A percentile compares a stretch with the other conserved stretches of the same genome.
Conservation (phyloP, 1,140 invertebrate genomes). For the Eriocheir sinensis region DNA sequence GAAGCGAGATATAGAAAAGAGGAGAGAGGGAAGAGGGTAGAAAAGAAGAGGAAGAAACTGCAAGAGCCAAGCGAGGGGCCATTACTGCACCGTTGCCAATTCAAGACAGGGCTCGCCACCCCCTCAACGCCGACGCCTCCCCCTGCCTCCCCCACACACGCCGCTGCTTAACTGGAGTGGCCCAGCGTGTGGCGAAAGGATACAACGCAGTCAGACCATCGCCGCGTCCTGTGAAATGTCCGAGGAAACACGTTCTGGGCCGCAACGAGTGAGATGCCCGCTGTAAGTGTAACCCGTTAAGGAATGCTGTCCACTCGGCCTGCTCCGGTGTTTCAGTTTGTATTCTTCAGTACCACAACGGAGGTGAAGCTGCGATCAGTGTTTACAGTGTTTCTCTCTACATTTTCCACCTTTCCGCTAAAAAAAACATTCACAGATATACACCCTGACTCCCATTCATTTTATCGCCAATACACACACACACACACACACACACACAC, state of each 20-base stretch:
- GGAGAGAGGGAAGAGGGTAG: neutral
- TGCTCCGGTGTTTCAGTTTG: neutral
- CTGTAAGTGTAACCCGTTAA: conserved; percentile 23
- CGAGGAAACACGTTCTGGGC: neutral
- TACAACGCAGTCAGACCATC: neutral
- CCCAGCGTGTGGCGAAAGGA: conserved; percentile 19
- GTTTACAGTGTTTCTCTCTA: too few species aligned
- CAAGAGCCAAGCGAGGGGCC: neutral
- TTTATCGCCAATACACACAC: neutral
- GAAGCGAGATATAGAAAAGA: neutral
- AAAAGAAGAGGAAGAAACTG: conserved; percentile 8
- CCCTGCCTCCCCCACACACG: neutral
- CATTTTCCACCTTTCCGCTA: too few species aligned
- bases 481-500: neutral
- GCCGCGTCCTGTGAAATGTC: neutral
- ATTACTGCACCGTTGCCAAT: neutral
- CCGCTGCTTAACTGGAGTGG: conserved; percentile 20
- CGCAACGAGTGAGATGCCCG: neutral
- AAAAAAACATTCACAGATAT: too few species aligned
- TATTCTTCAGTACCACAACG: too few species aligned
- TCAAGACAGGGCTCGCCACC: neutral
- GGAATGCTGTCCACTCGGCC: neutral
- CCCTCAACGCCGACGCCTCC: neutral
- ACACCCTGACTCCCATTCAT: too few species aligned
- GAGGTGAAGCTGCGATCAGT: too few species aligned